Evolutionary conservation across 2,888 invertebrate species (phyloP).

Genomic region (Polydesmus complanatus): DNA sequence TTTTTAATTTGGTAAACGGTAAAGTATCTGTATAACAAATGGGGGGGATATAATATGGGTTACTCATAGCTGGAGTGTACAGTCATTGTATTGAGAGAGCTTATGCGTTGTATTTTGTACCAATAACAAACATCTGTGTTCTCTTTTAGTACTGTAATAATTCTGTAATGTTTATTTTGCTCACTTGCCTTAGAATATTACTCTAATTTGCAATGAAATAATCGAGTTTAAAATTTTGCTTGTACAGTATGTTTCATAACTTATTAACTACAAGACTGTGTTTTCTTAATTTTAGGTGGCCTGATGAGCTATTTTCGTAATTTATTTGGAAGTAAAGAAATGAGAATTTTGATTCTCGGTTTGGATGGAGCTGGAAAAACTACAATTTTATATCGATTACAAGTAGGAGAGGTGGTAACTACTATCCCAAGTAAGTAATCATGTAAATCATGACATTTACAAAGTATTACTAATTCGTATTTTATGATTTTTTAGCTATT

Average conservation of each 20-base stretch:
- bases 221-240: not conserved
- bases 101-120: too few species aligned
- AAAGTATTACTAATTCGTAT: not conserved
- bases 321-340: slow-evolving; percentile 45
- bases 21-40: too few species aligned
- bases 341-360: slow-evolving; percentile 42
- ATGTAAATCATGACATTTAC: not conserved
- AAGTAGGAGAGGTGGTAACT: slow-evolving; percentile 97
- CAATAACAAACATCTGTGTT: too few species aligned
- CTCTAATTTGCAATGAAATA: not conserved
- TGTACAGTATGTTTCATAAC: not conserved
- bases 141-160: too few species aligned
- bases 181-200: not conserved
- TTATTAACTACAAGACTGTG: too few species aligned
- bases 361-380: slow-evolving; percentile 59
- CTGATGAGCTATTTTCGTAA: slow-evolving; percentile 92
- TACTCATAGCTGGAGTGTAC: too few species aligned
- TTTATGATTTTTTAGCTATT: too few species aligned
- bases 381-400: slow-evolving; percentile 90
- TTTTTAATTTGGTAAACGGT: too few species aligned
- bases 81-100: too few species aligned
- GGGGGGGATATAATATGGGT: too few species aligned
- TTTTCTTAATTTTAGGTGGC: slow-evolving; percentile 57
- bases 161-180: too few species aligned
- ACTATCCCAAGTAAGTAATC: slow-evolving; percentile 46